These are phyloP conservation scores for Embidobia sp. DNA, from an alignment of 2,888 invertebrate species.

Conservation along the genomic window DNA sequence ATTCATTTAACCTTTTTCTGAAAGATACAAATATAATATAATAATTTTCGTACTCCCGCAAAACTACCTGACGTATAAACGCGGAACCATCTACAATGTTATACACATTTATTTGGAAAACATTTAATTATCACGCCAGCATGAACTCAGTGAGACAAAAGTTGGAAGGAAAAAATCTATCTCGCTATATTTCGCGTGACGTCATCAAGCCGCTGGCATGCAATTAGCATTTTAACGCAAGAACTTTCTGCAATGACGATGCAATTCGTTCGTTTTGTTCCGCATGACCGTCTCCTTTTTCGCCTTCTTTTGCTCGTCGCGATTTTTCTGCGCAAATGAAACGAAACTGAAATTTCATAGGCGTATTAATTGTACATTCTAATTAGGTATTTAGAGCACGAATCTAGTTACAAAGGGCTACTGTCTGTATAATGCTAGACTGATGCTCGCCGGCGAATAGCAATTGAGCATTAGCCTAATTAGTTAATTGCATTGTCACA, in stretches of 20 bases:
- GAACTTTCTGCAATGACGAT: constrained; percentile 41
- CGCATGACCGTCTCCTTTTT: not conserved
- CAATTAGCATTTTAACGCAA: constrained; percentile 45
- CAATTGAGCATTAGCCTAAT: constrained; percentile 65
- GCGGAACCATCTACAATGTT: too few relatives aligned
- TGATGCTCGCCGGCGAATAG: constrained; percentile 58
- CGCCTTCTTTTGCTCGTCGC: not conserved
- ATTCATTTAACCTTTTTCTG: too few relatives aligned
- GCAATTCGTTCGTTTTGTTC: constrained; percentile 24
- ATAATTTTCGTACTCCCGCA: too few relatives aligned
- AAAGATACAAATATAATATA: too few relatives aligned
- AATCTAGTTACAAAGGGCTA: constrained; percentile 61
- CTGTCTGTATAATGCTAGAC: constrained; percentile 62
- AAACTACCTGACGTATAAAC: too few relatives aligned
- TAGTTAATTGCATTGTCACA: constrained; percentile 63
- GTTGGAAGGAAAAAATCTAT: not conserved
- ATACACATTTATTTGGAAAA: too few relatives aligned
- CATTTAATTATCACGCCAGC: not conserved
- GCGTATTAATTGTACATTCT: constrained; percentile 51
- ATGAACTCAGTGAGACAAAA: not conserved
- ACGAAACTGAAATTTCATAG: constrained; percentile 55
- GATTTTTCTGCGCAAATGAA: constrained; percentile 38
- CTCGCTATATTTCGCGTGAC: constrained; percentile 12
- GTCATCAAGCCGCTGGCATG: constrained; percentile 7
- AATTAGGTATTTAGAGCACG: constrained; percentile 64